A percentile compares a stretch with the other conserved stretches of the same genome.
phyloP scores from a whole-genome alignment of 2,797 vertebrate species.

The Gymnoscopelus braueri region DNA sequence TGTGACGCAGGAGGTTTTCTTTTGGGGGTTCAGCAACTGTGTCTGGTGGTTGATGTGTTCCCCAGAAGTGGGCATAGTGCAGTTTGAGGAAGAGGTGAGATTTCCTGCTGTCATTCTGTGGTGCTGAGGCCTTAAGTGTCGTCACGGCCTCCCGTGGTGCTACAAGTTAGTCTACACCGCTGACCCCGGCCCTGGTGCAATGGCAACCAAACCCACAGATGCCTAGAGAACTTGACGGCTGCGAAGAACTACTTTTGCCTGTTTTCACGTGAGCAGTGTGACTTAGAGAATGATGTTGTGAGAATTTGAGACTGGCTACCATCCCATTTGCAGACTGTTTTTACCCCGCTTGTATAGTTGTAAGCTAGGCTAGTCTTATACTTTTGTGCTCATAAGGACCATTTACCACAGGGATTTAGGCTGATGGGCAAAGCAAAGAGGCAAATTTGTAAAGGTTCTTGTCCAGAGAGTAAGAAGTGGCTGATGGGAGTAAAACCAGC shows the following conservation, averaged over 20 bases:
- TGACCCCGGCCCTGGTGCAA: slow-evolving; percentile 50
- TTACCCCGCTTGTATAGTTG: slow-evolving; percentile 56
- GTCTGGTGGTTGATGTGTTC: slow-evolving; percentile 36
- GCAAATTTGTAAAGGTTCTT: slow-evolving; percentile 51
- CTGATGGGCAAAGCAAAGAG: slow-evolving; percentile 50
- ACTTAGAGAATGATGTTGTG: slow-evolving; percentile 25
- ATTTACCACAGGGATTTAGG: slow-evolving; percentile 51
- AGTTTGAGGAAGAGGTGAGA: slow-evolving; percentile 48
- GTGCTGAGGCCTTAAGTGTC: slow-evolving; percentile 75
- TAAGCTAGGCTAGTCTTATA: slow-evolving; percentile 52
- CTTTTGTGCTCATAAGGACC: slow-evolving; percentile 55
- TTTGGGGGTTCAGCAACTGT: slow-evolving; percentile 37
- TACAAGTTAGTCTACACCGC: slow-evolving; percentile 71
- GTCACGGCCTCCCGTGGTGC: slow-evolving; percentile 73
- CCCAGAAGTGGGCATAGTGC: slow-evolving; percentile 43
- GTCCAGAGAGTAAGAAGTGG: slow-evolving; percentile 61
- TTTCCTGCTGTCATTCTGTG: slow-evolving; percentile 72
- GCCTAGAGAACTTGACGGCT: slow-evolving; percentile 44
- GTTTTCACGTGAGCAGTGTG: slow-evolving; percentile 4
- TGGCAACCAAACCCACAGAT: slow-evolving; percentile 58
- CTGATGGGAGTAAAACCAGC: slow-evolving; percentile 75
- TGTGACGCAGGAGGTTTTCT: slow-evolving; percentile 8
- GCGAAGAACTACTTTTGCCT: slow-evolving; percentile 19
- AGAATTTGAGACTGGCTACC: slow-evolving; percentile 66
- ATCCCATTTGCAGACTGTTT: slow-evolving; percentile 65